These are phyloP conservation scores for Brachionus plicatilis DNA, from an alignment of 1,140 invertebrate species.

Conservation along the genomic window DNA sequence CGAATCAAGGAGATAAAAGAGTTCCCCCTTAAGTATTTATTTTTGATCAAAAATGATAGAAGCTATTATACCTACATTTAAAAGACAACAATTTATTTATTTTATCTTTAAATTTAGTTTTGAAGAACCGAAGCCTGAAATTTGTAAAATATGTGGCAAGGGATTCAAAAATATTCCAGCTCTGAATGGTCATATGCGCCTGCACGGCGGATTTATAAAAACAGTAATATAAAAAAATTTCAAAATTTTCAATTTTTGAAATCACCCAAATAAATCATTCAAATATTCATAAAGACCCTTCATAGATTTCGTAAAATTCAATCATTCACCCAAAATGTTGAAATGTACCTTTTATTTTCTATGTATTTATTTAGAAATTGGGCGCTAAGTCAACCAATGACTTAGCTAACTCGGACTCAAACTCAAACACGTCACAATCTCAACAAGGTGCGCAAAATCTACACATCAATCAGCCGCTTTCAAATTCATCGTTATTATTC, in stretches of 20 bases:
- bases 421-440: not conserved
- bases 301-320: not conserved
- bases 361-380: conserved; percentile 36
- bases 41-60: too few species aligned
- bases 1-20: too few species aligned
- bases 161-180: conserved; percentile 94
- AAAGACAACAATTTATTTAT: not conserved
- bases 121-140: conserved; percentile 64
- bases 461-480: not conserved
- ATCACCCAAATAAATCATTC: not conserved
- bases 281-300: not conserved
- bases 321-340: not conserved
- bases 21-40: too few species aligned
- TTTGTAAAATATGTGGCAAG: conserved; percentile 85
- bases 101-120: conserved; percentile 33
- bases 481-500: not conserved
- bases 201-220: conserved; percentile 91
- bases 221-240: conserved; percentile 37
- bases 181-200: conserved; percentile 89
- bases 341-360: not conserved
- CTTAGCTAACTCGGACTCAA: not conserved
- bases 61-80: too few species aligned
- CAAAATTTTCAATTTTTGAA: not conserved
- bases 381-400: conserved; percentile 3
- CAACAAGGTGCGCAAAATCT: not conserved